Base-by-base conservation (phyloP, 2,797 vertebrate genomes). In the Anguilla megastoma region DNA sequence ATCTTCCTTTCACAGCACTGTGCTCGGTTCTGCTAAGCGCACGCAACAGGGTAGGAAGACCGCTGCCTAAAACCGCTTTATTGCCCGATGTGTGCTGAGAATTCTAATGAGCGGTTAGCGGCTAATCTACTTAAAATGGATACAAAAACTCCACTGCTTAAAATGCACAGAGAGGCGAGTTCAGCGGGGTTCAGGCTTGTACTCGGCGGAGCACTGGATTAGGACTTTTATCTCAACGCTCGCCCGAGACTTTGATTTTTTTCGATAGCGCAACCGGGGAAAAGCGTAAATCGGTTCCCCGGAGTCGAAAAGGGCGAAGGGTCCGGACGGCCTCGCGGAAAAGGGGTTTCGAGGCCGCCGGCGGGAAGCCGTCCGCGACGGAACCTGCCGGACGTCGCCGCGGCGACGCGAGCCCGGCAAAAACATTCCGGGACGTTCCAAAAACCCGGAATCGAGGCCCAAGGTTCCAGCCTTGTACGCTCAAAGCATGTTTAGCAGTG, bases 241-340 rank as follows among this genome's bases (percentile, higher is more conserved):
- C 45, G 6, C 21, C 0, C 3, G 8, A 48, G 92, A 82, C 89
- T 89, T 90, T 88, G 90, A 91, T 91, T 91, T 90, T 91, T 90
- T 90, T 90, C 88, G 91, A 90, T 89, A 87, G 91, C 74, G 91
- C 90, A 89, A 89, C 89, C 89, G 89, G 89, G 87, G 36, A 91
- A 92, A 45, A 91, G 90, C 91, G 87, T n/a, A 88, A 90, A 89
- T 92, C 88, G 90, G 90, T 92, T 92, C 93, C 93, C 91, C 89
- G 91, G 92, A 92, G 30, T 41, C 2, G 12, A 79, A 74, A 79
- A 36, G 36, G 71, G 9, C 71, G 0, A 74, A 74, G 24, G 66
- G 71, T 74, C 71, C 71, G 16, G 71, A 74, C 27, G 8, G 66
- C 5, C 66, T 33, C 8, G 58, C 58, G 21, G 58, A 66, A 24